Evolutionary conservation across 2,797 vertebrate species (phyloP).

Genomic region (Pipistrellus nathusii): DNA sequence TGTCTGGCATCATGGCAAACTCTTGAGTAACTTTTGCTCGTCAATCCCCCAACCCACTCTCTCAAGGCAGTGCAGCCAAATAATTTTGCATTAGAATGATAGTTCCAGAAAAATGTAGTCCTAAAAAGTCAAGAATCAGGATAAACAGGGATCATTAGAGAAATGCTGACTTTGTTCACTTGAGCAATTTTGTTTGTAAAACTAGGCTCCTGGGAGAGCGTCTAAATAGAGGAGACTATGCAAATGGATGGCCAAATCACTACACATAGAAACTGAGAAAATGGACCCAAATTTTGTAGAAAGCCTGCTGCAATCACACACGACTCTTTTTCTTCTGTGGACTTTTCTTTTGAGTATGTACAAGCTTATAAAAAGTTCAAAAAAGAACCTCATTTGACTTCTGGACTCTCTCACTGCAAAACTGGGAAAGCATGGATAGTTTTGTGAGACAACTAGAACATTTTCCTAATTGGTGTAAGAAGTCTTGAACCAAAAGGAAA

Average conservation of each 20-base stretch:
- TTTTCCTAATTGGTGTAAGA: background rate
- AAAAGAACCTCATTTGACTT: background rate
- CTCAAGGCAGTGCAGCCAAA: background rate
- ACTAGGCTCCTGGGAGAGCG: background rate
- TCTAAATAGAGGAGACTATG: background rate
- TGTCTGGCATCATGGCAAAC: background rate
- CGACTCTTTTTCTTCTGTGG: background rate
- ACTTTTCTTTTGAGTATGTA: background rate
- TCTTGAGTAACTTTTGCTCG: background rate
- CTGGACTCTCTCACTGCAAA: background rate
- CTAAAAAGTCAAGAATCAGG: background rate
- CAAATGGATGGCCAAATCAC: accelerated
- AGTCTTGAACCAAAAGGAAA: background rate
- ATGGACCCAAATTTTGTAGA: background rate
- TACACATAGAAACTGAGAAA: background rate
- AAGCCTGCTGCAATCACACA: background rate
- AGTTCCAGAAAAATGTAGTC: background rate
- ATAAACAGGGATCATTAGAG: background rate
- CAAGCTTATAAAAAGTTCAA: background rate
- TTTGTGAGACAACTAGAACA: background rate
- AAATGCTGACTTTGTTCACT: background rate
- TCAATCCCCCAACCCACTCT: accelerated
- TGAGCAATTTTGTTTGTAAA: background rate
- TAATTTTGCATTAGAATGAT: background rate
- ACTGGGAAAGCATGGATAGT: background rate